These are phyloP conservation scores for Bubo blakistoni DNA, from an alignment of 2,113 vertebrate genomes.

Conservation along the genomic window DNA sequence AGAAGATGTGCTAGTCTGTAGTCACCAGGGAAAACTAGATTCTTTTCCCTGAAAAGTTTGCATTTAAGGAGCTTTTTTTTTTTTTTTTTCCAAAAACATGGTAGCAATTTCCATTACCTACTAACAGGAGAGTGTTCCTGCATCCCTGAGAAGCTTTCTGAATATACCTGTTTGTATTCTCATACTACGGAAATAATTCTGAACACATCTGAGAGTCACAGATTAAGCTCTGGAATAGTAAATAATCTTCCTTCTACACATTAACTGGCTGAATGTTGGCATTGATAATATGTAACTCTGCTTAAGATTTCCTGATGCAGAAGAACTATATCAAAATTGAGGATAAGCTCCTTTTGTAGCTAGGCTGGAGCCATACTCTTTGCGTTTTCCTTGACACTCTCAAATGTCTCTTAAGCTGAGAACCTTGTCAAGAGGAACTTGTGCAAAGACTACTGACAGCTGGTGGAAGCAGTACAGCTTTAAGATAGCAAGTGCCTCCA, in stretches of 20 bases:
- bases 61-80: neutral
- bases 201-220: neutral
- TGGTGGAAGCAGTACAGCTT: neutral
- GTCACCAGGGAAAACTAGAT: neutral
- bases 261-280: neutral
- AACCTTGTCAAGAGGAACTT: neutral
- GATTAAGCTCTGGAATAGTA: neutral
- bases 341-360: neutral
- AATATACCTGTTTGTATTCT: neutral
- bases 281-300: neutral
- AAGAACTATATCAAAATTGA: neutral
- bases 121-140: neutral
- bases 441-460: neutral
- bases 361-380: rapidly evolving
- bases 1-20: neutral
- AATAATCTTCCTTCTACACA: neutral
- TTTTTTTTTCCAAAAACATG: neutral
- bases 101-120: neutral
- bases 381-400: neutral
- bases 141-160: neutral
- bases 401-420: neutral
- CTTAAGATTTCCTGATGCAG: neutral
- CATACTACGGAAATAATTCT: neutral
- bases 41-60: neutral
- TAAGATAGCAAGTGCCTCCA: neutral